A percentile compares a stretch with the other conserved stretches of the same genome.
Conservation (phyloP, 2,888 invertebrate species). For the Catocala nupta region DNA sequence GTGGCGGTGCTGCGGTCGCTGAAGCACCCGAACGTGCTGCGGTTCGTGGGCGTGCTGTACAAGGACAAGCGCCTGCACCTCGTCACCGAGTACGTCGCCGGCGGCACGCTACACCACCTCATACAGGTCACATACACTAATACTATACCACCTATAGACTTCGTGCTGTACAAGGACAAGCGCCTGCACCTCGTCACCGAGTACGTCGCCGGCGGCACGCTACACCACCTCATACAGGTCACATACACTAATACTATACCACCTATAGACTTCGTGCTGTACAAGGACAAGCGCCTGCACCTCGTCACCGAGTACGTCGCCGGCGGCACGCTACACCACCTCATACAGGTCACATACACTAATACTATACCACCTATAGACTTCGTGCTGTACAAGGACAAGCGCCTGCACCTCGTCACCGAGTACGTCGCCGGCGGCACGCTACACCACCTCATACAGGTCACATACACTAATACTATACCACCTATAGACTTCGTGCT, state of each 20-base stretch:
- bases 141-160: too few relatives aligned
- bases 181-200: constrained; percentile 97
- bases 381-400: constrained; percentile 95
- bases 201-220: constrained; percentile 96
- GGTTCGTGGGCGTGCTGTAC: constrained; percentile 97
- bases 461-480: constrained; percentile 23
- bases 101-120: constrained; percentile 95
- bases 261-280: constrained; percentile 88
- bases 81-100: constrained; percentile 97
- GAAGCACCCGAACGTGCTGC: constrained; percentile 95
- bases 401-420: constrained; percentile 96
- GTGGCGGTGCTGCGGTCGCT: constrained; percentile 96
- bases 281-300: constrained; percentile 96
- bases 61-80: constrained; percentile 96
- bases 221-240: constrained; percentile 94
- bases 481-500: constrained; percentile 88
- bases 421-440: constrained; percentile 98
- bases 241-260: too few relatives aligned
- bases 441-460: constrained; percentile 94
- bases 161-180: constrained; percentile 96
- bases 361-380: too few relatives aligned
- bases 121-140: constrained; percentile 87
- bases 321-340: constrained; percentile 95
- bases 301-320: constrained; percentile 97
- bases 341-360: constrained; percentile 89